Evolutionary conservation across 2,888 invertebrate genomes (phyloP), one percentile per base, ranked within the genome.

Genomic region (Fissipunctia ypsillon): DNA sequence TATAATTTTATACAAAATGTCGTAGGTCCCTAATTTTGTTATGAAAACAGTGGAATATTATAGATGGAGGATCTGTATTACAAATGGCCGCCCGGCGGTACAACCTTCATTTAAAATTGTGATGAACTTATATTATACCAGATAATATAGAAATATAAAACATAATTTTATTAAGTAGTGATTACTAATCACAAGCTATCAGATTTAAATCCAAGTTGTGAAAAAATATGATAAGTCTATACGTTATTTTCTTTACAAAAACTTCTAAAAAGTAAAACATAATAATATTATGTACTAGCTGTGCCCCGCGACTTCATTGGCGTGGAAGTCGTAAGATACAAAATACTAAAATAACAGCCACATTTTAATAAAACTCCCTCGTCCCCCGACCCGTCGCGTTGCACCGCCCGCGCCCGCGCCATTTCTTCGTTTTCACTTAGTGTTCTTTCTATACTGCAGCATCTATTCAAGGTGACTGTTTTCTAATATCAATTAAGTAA

Each of bases 91-190:
- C n/a, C 22, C 10, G n/a, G 25, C 28, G 28, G 16, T 2, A 43
- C 10, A n/a, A 31, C 5, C 5, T 70, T 56, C n/a, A 28, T 79
- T 50, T 50, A 16, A 78, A 57, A 57, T 61, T 48, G n/a, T n/a
- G 10, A 9, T 19, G 9, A 19, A 19, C 19, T 10, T 35, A 2
- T 56, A 56, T 10, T 35, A 2, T 56, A 56, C 2, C 6, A 57
- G 3, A 57, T 19, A 10, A 19, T 5, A 25, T 16, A 52, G 25
- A 25, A 52, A 16, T 16, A 10, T 2, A 25, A 52, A 25, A 3
- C 14, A 5, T n/a, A 4, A 12, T 52, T 0, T 5, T 31, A 57
- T 19, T 22, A 35, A 35, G n/a, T n/a, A n/a, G 16, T 59, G n/a
- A 16, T 38, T n/a, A 0, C 4, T 59, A n/a, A 45, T 28, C 9